phyloP scores from a whole-genome alignment of 2,888 invertebrate species.

The Mimachlamys varia region DNA sequence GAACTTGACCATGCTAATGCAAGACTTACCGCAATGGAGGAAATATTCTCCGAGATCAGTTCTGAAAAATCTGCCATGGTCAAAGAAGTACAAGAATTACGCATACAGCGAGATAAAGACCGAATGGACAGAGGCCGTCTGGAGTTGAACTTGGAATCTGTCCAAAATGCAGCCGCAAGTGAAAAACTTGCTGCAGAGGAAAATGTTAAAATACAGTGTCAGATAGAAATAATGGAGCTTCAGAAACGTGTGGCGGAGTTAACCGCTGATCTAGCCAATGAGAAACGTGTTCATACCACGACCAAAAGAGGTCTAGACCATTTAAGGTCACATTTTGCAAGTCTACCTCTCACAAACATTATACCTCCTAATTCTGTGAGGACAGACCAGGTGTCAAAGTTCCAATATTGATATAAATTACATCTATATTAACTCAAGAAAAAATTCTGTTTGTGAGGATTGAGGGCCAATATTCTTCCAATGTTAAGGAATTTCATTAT shows the following conservation, averaged over 20 bases:
- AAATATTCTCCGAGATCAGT: slow-evolving; percentile 71
- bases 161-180: slow-evolving; percentile 64
- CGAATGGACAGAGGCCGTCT: slow-evolving; percentile 66
- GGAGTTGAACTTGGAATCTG: slow-evolving; percentile 64
- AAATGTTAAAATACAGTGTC: slow-evolving; percentile 66
- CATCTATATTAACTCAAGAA: too few relatives aligned
- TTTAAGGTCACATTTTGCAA: slow-evolving; percentile 74
- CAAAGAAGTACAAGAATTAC: slow-evolving; percentile 68
- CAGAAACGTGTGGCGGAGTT: slow-evolving; percentile 66
- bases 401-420: slow-evolving; percentile 59
- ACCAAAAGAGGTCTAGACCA: slow-evolving; percentile 74
- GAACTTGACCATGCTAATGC: slow-evolving; percentile 67
- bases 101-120: slow-evolving; percentile 67
- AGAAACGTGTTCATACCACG: slow-evolving; percentile 64
- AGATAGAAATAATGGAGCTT: slow-evolving; percentile 69
- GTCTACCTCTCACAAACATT: slow-evolving; percentile 67
- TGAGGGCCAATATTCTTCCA: too few relatives aligned
- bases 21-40: slow-evolving; percentile 71
- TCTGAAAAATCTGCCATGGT: slow-evolving; percentile 67
- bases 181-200: slow-evolving; percentile 67
- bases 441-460: too few relatives aligned
- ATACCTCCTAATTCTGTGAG: slow-evolving; percentile 64
- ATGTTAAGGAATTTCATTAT: too few relatives aligned
- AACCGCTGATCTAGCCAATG: slow-evolving; percentile 64
- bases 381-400: slow-evolving; percentile 63